Evolutionary conservation across 2,888 invertebrate species (phyloP).

Genomic region (Gymnoscelis rufifasciata): DNA sequence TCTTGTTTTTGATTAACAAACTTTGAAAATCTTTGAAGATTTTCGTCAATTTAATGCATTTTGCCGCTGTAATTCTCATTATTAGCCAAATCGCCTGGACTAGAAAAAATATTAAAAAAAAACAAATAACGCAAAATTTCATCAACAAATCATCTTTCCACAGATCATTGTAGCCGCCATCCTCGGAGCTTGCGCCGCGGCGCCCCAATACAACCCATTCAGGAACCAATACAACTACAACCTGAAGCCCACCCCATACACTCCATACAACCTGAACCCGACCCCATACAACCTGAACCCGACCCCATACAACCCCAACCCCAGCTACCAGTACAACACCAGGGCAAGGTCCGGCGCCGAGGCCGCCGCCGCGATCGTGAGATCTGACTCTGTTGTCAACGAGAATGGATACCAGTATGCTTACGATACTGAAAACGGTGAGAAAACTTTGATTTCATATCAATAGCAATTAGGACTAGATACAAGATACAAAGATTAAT

Average conservation of each 20-base stretch:
- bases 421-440: slow-evolving; percentile 68
- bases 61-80: no score
- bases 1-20: no score
- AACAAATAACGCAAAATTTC: neutral
- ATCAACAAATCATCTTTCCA: slow-evolving; percentile 11
- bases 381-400: slow-evolving; percentile 58
- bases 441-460: no score
- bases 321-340: slow-evolving; percentile 37
- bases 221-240: slow-evolving; percentile 40
- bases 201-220: slow-evolving; percentile 39
- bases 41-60: no score
- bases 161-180: slow-evolving; percentile 60
- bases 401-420: slow-evolving; percentile 66
- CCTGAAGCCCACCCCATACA: slow-evolving; percentile 6
- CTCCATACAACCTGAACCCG: slow-evolving; percentile 27
- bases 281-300: slow-evolving; percentile 26
- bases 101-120: no score
- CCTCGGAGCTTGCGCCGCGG: slow-evolving; percentile 54
- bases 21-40: no score
- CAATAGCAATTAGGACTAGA: no score
- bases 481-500: no score
- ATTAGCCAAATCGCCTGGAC: no score
- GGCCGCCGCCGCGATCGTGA: slow-evolving; percentile 57
- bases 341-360: slow-evolving; percentile 53
- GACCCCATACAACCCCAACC: slow-evolving; percentile 21